Evolutionary conservation across 2,888 invertebrate species (phyloP).

Genomic region (Gastracanthus pulcherrimus): DNA sequence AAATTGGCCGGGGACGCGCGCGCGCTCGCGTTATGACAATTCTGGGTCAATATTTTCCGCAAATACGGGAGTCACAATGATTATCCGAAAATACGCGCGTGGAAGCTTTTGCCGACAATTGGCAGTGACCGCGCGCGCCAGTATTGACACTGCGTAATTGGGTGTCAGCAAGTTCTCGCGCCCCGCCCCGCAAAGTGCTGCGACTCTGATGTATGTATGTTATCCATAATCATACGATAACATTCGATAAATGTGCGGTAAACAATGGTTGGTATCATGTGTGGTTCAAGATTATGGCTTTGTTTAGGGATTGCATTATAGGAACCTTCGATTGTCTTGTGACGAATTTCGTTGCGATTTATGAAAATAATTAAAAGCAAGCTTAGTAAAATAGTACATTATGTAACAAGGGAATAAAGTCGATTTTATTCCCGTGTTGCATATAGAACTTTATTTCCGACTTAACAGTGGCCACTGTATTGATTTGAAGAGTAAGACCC

Average conservation of each 20-base stretch:
- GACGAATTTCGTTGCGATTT: too few relatives aligned
- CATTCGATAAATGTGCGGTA: not conserved
- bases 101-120: conserved; percentile 26
- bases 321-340: not conserved
- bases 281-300: too few relatives aligned
- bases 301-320: not conserved
- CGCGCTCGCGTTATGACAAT: not conserved
- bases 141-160: not conserved
- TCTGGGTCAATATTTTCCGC: conserved; percentile 54
- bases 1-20: conserved; percentile 26
- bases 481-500: too few relatives aligned
- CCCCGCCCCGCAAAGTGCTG: too few relatives aligned
- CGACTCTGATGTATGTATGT: not conserved
- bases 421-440: too few relatives aligned
- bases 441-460: too few relatives aligned
- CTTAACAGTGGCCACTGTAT: too few relatives aligned
- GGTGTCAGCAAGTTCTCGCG: not conserved
- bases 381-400: too few relatives aligned
- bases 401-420: too few relatives aligned
- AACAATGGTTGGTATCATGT: too few relatives aligned
- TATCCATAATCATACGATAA: not conserved
- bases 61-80: conserved; percentile 36
- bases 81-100: conserved; percentile 32
- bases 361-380: too few relatives aligned
- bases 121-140: not conserved